phyloP scores from a whole-genome alignment of 2,797 vertebrate species.

The Holocentrus rufus region DNA sequence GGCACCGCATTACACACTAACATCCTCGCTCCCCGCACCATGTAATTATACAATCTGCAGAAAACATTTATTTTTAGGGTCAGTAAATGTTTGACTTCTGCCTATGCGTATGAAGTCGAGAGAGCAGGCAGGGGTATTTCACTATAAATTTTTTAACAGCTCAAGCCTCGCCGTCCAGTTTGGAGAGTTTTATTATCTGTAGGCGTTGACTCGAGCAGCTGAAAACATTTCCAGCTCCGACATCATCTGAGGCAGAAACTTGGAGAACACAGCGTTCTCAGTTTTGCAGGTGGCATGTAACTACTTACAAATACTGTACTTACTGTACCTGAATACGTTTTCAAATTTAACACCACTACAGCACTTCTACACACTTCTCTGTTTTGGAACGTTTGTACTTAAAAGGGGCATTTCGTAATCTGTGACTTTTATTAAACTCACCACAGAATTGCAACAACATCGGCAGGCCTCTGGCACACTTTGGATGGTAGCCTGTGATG shows the following conservation, averaged over 20 bases:
- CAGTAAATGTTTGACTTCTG: slow-evolving; percentile 81
- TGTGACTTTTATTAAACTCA: no score
- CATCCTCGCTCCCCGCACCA: slow-evolving; percentile 60
- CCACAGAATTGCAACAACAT: no score
- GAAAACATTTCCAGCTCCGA: slow-evolving; percentile 64
- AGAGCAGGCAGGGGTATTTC: slow-evolving; percentile 71
- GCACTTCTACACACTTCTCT: no score
- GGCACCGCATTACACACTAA: slow-evolving; percentile 78
- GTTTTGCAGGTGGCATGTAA: slow-evolving; percentile 64
- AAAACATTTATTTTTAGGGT: slow-evolving; percentile 83
- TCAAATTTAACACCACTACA: no score
- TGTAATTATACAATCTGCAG: slow-evolving; percentile 80
- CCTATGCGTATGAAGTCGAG: slow-evolving; percentile 45
- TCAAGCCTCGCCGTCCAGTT: slow-evolving; percentile 74
- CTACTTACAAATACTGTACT: slow-evolving; percentile 40
- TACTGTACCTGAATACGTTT: slow-evolving; percentile 8
- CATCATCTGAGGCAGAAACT: slow-evolving; percentile 47
- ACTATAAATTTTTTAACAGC: slow-evolving; percentile 76
- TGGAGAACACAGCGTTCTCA: slow-evolving; percentile 45
- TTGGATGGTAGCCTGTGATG: no score
- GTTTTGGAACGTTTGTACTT: no score
- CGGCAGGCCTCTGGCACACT: no score
- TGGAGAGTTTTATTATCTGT: slow-evolving; percentile 66
- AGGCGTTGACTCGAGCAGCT: slow-evolving; percentile 61
- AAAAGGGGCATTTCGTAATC: no score